Evolutionary conservation across 2,888 invertebrate genomes (phyloP).

Genomic region (Eustalomyia histrio): DNA sequence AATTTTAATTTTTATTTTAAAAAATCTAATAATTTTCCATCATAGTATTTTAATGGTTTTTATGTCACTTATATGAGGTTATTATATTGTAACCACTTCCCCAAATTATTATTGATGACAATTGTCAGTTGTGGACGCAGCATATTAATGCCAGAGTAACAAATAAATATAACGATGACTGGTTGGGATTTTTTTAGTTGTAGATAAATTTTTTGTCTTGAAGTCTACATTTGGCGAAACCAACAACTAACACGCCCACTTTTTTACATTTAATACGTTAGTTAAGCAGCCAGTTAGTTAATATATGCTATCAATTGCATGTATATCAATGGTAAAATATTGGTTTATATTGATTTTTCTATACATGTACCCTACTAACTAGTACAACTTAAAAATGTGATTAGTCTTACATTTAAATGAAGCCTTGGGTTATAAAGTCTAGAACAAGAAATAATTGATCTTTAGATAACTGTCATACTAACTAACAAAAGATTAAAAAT

Average conservation of each 20-base stretch:
- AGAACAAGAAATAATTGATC: too few species aligned
- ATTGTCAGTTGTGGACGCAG: constrained; percentile 62
- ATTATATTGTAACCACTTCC: constrained; percentile 54
- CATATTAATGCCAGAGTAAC: constrained; percentile 53
- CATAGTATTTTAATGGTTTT: constrained; percentile 6
- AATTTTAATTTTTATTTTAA: too few species aligned
- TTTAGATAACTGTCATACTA: too few species aligned
- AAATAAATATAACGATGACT: constrained; percentile 53
- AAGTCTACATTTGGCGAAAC: constrained; percentile 33
- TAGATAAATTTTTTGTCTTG: constrained; percentile 29
- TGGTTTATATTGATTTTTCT: too few species aligned
- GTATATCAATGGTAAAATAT: constrained; percentile 27
- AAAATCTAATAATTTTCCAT: too few species aligned
- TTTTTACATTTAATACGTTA: constrained; percentile 20
- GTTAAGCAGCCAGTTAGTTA: constrained; percentile 17
- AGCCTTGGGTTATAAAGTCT: too few species aligned
- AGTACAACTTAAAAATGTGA: too few species aligned
- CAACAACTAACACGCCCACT: constrained; percentile 56
- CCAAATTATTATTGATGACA: constrained; percentile 64
- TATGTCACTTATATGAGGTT: constrained; percentile 45
- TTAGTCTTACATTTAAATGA: too few species aligned
- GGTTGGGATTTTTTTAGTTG: background rate
- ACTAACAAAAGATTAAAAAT: too few species aligned
- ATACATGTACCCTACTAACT: too few species aligned
- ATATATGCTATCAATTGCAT: constrained; percentile 42